Evolutionary conservation across 2,113 vertebrate genomes (phyloP), one percentile per base, ranked within the genome.

Genomic region (Varanus komodoensis): DNA sequence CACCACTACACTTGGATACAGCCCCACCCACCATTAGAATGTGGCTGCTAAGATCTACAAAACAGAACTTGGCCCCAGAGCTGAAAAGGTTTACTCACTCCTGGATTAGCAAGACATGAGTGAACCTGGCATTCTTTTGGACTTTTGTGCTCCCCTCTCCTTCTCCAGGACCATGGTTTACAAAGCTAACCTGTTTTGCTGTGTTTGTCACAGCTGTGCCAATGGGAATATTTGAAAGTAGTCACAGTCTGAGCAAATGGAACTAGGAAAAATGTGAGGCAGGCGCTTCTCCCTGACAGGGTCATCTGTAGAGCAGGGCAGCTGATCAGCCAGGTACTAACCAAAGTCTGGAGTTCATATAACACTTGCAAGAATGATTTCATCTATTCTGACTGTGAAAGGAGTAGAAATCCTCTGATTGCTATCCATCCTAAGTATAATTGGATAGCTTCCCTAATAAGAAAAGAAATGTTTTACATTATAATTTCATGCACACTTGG

Each of bases 361-460:
- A 93, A 54, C 87, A 88, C 92, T 95, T 94, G 54, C 86, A 92
- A 80, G 9, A 75, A 83, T 83, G 61, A 61, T 93, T 91, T 87
- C 89, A 61, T n/a, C 69, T 44, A 79, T 90, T 87, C 82, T 92
- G 73, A 73, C 79, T 91, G 67, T 69, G 93, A 89, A 88, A 84
- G 61, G 68, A 71, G 73, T 15, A 87, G 92, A 95, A 94, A 88
- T 44, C 48, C 69, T 93, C 67, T 84, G 89, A 93, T 87, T 82
- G 84, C 32, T 69, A 54, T 86, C 50, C 32, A 69, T 38, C 50
- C 25, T 74, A n/a, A 52, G n/a, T 3, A 74, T 25, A 21, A 21
- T n/a, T 61, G 52, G 71, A 34, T 38, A 6, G 50, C 27, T 71
- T 86, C 71, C 21, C 75, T n/a, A 86, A 71, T n/a, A 32, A 82